Conservation (phyloP, 2,113 vertebrate genomes). For the Cyphomyrus plagiostoma region DNA sequence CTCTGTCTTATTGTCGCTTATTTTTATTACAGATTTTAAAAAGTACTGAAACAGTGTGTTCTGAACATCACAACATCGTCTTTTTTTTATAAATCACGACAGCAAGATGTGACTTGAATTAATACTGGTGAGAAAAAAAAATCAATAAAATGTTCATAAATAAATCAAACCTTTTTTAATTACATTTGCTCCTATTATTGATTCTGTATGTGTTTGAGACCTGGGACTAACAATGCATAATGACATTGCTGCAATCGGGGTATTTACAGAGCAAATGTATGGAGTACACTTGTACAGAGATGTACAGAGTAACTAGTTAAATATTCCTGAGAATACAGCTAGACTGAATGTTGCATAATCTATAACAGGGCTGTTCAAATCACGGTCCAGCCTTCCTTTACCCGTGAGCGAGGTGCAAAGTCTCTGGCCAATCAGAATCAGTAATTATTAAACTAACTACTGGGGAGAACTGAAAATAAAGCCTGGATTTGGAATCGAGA, state of each 20-base stretch:
- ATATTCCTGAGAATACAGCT: background rate
- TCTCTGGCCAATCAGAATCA: background rate
- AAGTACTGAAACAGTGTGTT: slow-evolving; percentile 37
- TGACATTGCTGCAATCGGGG: background rate
- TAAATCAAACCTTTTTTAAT: slow-evolving; percentile 57
- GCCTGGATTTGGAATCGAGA: background rate
- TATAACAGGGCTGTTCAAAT: background rate
- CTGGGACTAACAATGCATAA: background rate
- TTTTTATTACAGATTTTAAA: slow-evolving; percentile 47
- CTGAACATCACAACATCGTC: slow-evolving; percentile 29
- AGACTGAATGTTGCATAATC: background rate
- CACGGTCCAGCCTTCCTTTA: background rate
- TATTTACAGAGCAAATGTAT: no score
- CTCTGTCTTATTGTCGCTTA: slow-evolving; percentile 21
- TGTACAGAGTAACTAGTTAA: background rate
- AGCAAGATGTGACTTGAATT: slow-evolving; percentile 41
- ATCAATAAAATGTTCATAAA: slow-evolving; percentile 45
- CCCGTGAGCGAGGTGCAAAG: background rate
- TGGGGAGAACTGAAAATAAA: background rate
- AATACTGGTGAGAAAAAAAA: slow-evolving; percentile 37
- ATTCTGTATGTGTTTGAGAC: background rate
- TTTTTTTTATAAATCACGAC: slow-evolving; percentile 37
- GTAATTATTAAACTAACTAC: background rate
- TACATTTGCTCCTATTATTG: slow-evolving; percentile 27
- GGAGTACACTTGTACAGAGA: no score